Evolutionary conservation across 1,140 invertebrate genomes (phyloP), one percentile per base, ranked within the genome.

Genomic region (Lepidurus arcticus): DNA sequence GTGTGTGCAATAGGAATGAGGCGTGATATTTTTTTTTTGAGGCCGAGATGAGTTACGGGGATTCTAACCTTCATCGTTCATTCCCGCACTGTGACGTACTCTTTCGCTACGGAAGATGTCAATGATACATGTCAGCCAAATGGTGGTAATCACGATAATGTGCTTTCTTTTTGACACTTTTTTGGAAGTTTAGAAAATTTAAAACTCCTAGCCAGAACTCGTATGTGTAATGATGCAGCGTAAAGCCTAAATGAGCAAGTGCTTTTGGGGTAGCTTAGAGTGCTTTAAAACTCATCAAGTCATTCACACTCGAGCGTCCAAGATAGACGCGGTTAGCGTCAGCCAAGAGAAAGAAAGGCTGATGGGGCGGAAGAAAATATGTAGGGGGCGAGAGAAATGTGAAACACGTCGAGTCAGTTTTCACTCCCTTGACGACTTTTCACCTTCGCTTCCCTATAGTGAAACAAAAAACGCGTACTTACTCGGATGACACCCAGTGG

Each of bases 401-500:
- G 53, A 65, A 13, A 65, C 53, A 65, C 53, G 8, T 7, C 53
- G 53, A 65, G 13, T 65, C 53, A 65, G 21, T 21, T 65, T 65
- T 65, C 53, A 65, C 16, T 65, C 53, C 53, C 45, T 47, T 47
- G 16, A 16, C 53, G 53, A 65, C 53, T 65, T 65, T 65, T 65
- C 53, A 65, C 53, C 53, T 65, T 65, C 34, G 34, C 4, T 34
- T 34, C 34, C 34, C 34, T 34, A 4, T 34, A 34, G 2, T 34
- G 34, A 34, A 34, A 34, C 34, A 34, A 34, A 34, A 34, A 34
- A 34, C 34, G 34, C 34, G 47, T n/a, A 76, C 78, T 79, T 79
- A 79, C 78, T 76, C 75, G 76, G 76, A 42, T 42, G 78, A 79
- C 42, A 79, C 75, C 78, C 78, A 79, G 1, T 43, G 76, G 26